Conservation (phyloP, 1,140 invertebrate genomes). For the Apocrypta bakeri region DNA sequence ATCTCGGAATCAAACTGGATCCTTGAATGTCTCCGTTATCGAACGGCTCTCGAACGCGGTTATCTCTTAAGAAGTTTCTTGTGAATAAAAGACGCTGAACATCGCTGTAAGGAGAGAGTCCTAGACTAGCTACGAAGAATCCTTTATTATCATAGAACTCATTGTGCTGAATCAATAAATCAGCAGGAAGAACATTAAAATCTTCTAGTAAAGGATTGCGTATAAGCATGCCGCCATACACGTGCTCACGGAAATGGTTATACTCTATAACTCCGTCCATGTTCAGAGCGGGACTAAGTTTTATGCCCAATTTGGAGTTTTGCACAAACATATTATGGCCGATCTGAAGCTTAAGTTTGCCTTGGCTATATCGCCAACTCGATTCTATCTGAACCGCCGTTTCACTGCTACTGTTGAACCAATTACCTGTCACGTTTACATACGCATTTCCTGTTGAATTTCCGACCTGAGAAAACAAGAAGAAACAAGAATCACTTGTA, state of each 20-base stretch:
- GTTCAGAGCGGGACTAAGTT: conserved; percentile 90
- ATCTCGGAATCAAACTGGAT: conserved; percentile 86
- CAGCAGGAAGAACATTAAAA: conserved; percentile 80
- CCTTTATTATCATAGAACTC: conserved; percentile 92
- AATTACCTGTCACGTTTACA: conserved; percentile 91
- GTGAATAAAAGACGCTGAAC: conserved; percentile 89
- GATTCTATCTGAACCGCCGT: conserved; percentile 86
- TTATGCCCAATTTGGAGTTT: conserved; percentile 85
- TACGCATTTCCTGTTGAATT: conserved; percentile 85
- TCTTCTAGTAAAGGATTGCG: conserved; percentile 87
- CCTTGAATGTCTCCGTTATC: conserved; percentile 78
- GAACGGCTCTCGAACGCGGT: conserved; percentile 92
- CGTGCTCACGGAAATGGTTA: conserved; percentile 90
- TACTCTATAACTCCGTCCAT: conserved; percentile 86
- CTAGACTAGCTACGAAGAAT: conserved; percentile 89
- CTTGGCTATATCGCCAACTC: conserved; percentile 81
- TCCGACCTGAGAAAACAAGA: no score
- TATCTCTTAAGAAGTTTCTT: conserved; percentile 90
- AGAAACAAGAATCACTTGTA: neutral
- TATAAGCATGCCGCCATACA: conserved; percentile 89
- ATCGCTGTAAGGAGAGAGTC: conserved; percentile 89
- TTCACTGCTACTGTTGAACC: conserved; percentile 84
- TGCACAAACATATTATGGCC: conserved; percentile 89
- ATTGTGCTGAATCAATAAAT: conserved; percentile 89
- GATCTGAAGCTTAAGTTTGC: conserved; percentile 82